Evolutionary conservation across 1,140 invertebrate species (phyloP).

Genomic region (Lasaia peninsularis): DNA sequence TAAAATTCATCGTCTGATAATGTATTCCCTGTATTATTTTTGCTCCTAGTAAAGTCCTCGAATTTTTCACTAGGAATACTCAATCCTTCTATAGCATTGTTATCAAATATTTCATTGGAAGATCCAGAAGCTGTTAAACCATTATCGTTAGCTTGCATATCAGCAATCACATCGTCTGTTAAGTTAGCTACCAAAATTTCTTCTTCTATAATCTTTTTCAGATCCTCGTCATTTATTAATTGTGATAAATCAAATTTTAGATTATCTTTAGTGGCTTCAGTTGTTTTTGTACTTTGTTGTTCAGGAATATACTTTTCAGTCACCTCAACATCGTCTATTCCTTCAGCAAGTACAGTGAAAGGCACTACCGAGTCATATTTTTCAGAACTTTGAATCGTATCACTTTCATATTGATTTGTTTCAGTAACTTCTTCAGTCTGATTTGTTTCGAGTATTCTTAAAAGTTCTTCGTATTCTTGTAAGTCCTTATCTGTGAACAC

Average conservation of each 20-base stretch:
- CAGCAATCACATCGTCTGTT: constrained; percentile 7
- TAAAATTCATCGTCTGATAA: constrained; percentile 34
- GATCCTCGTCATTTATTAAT: constrained; percentile 18
- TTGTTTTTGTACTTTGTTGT: constrained; percentile 27
- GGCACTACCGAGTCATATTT: neutral
- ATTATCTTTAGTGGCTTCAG: constrained; percentile 26
- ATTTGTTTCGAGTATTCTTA: neutral
- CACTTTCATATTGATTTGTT: neutral
- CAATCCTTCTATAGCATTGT: constrained; percentile 19
- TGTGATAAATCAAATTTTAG: neutral
- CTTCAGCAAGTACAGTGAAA: neutral
- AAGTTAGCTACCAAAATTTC: constrained; percentile 20
- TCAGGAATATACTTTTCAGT: constrained; percentile 8
- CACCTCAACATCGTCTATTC: neutral
- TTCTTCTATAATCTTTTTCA: constrained; percentile 33
- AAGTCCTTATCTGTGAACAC: constrained; percentile 44
- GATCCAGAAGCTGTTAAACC: neutral
- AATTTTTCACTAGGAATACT: constrained; percentile 30
- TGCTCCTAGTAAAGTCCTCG: constrained; percentile 36
- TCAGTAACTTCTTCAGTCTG: neutral
- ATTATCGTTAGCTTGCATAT: neutral
- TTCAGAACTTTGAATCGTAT: neutral
- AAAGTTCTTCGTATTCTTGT: constrained; percentile 27
- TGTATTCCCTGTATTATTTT: constrained; percentile 16
- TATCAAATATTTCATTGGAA: constrained; percentile 4